Percentiles rank a stretch among this genome's conserved stretches.
Evolutionary conservation across 2,113 vertebrate species (phyloP).

Genomic region (Chaetura pelagica): DNA sequence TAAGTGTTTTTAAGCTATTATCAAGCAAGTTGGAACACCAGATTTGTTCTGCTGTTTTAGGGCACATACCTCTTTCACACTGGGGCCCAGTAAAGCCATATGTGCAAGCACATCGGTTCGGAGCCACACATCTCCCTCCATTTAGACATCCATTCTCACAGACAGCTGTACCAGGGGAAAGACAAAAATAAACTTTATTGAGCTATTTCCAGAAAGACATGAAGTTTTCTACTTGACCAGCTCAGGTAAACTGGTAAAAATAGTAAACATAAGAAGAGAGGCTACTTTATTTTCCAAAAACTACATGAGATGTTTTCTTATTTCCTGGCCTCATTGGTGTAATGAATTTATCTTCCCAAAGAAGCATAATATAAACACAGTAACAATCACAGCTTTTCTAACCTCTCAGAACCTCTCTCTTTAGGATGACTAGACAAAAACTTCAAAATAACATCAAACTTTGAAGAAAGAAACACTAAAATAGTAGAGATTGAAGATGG

Average conservation of each 20-base stretch:
- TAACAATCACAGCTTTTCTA: not conserved
- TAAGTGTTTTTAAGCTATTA: not conserved
- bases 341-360: not conserved
- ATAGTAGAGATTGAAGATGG: not conserved
- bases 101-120: slow-evolving; percentile 94
- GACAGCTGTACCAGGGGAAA: slow-evolving; percentile 82
- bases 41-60: not conserved
- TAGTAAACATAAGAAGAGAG: not conserved
- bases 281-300: not conserved
- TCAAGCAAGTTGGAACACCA: not conserved
- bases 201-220: not conserved
- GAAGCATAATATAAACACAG: not conserved
- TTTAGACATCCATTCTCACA: slow-evolving; percentile 97
- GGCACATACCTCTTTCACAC: slow-evolving; percentile 95
- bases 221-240: not conserved
- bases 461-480: not conserved
- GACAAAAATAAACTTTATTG: not conserved
- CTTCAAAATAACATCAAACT: not conserved
- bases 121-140: slow-evolving; percentile 93
- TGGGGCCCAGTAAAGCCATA: slow-evolving; percentile 98
- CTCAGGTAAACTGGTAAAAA: not conserved
- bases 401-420: not conserved
- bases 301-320: not conserved
- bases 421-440: not conserved
- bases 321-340: not conserved